Base-by-base conservation (phyloP, 2,888 invertebrate species). In the Stenichneumon culpator region DNA sequence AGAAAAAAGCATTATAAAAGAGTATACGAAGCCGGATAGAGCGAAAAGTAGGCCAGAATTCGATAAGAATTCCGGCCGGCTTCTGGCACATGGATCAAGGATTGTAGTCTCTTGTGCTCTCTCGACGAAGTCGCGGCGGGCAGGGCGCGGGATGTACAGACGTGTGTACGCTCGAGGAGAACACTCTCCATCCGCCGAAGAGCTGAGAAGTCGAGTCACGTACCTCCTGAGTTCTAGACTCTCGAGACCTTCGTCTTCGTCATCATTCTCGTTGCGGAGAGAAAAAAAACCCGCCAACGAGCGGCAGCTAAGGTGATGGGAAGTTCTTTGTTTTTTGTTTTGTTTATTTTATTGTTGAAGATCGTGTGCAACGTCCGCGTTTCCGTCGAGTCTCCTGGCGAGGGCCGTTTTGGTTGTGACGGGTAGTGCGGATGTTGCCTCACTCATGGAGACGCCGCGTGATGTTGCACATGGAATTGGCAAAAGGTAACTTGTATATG, bases 191-290 rank as follows among this genome's bases (percentile, higher is more conserved):
- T 73, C 78, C 80, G 72, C 68, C 60, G 60, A 67, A 54, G 44
- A 39, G 60, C 60, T 72, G 54, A 11, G 44, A 60, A 87, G 81
- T 87, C 84, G 57, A 83, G 86, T 86, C 86, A 87, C 87, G 87
- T 86, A 70, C 32, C 63, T 28, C 65, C 39, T 57, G 72, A 81
- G 82, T 80, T 78, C 70, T 67, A 60, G 63, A 54, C 78, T 74
- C 75, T 44, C 22, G 79, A 79, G 83, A 86, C 81, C 75, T 79
- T 79, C 79, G 67, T 72, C 70, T 67, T 74, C 67, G 65, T 68
- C 73, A 68, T 70, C 60, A n/a, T 70, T 36, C 19, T 79, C 25
- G 57, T 70, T 63, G 65, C 65, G 50, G 22, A 14, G 32, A 65
- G 5, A n/a, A 54, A 54, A 52, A 52, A 73, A 32, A 39, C 19